Percentiles rank a stretch among this genome's conserved stretches.
These are phyloP conservation scores for Lasiurus cinereus DNA, from an alignment of 2,113 vertebrate genomes.

Conservation along the genomic window DNA sequence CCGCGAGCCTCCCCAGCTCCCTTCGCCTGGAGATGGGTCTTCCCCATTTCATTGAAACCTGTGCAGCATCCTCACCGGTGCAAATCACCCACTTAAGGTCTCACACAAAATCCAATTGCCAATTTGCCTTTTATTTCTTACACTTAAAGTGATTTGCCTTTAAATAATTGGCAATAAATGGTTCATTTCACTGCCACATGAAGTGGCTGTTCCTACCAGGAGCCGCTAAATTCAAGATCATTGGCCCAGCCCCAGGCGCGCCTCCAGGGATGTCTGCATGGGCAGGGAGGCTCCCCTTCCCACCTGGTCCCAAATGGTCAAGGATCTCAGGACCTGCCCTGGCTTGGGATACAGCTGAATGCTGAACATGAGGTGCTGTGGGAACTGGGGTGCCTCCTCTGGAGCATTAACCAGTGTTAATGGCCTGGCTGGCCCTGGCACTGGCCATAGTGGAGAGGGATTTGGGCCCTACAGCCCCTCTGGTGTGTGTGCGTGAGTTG, in stretches of 20 bases:
- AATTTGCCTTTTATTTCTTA: constrained; percentile 73
- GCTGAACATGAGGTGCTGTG: rapidly evolving
- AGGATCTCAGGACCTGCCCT: rapidly evolving
- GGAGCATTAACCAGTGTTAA: background rate
- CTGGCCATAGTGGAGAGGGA: background rate
- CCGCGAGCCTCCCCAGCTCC: background rate
- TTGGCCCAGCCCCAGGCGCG: background rate
- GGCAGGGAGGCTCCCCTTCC: rapidly evolving
- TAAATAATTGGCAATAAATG: constrained; percentile 40
- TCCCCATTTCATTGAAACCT: background rate
- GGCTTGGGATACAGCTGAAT: background rate
- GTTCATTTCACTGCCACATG: constrained; percentile 49
- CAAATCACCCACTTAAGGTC: constrained; percentile 62
- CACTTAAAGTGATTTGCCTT: constrained; percentile 70
- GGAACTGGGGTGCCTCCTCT: background rate
- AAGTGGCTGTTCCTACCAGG: background rate
- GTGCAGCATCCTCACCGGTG: background rate
- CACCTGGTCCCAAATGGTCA: rapidly evolving
- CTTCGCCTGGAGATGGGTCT: background rate
- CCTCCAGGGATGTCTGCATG: background rate
- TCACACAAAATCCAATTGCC: constrained; percentile 73
- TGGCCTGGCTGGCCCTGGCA: rapidly evolving
- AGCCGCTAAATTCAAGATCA: background rate
- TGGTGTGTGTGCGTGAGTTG: rapidly evolving
- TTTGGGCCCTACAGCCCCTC: rapidly evolving